Conservation (phyloP, 2,797 vertebrate species). For the Telmatherina bonti region DNA sequence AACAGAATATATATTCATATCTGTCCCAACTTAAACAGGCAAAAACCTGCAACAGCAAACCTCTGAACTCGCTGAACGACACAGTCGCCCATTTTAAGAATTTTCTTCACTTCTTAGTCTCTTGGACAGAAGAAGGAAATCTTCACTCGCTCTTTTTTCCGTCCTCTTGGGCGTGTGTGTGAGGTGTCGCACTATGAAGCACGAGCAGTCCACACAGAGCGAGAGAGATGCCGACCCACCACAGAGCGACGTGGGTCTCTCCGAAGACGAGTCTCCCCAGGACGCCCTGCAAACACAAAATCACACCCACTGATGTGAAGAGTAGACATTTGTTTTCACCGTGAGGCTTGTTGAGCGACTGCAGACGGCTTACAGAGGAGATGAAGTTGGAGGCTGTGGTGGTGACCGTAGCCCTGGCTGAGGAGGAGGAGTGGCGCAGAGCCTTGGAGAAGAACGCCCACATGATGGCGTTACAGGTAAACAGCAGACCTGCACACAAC, state of each 20-base stretch:
- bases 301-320: neutral
- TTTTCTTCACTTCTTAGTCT: neutral
- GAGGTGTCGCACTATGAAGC: slow-evolving; percentile 82
- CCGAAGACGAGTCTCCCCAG: slow-evolving; percentile 82
- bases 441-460: slow-evolving; percentile 95
- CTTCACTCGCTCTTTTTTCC: slow-evolving; percentile 75
- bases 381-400: slow-evolving; percentile 92
- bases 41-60: neutral
- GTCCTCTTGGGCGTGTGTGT: slow-evolving; percentile 13
- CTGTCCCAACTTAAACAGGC: neutral
- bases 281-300: slow-evolving; percentile 69
- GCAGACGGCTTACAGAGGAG: slow-evolving; percentile 85
- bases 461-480: slow-evolving; percentile 90
- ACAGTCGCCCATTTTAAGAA: neutral
- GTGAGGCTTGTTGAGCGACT: too few species aligned
- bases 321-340: too few species aligned
- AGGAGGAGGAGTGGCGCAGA: slow-evolving; percentile 89
- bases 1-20: neutral
- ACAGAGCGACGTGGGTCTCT: slow-evolving; percentile 87
- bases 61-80: neutral
- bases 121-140: neutral
- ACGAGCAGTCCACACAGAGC: slow-evolving; percentile 88
- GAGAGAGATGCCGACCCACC: slow-evolving; percentile 91
- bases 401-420: slow-evolving; percentile 90
- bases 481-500: slow-evolving; percentile 81